Evolutionary conservation across 2,888 invertebrate genomes (phyloP).

Genomic region (Nowickia ferox): DNA sequence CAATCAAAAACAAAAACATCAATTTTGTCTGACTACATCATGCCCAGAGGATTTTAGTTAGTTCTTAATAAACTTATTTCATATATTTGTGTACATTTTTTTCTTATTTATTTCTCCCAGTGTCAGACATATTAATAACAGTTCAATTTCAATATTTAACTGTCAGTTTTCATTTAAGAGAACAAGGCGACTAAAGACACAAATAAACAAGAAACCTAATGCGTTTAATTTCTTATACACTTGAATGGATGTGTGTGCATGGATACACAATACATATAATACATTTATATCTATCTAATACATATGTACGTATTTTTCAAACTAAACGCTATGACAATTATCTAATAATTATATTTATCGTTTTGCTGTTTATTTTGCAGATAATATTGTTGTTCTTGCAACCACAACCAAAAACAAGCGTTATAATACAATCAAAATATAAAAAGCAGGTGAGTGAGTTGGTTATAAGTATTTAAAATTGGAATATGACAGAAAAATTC

Average conservation of each 20-base stretch:
- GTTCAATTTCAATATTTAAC: slow-evolving; percentile 60
- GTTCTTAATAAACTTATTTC: not conserved
- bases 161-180: slow-evolving; percentile 56
- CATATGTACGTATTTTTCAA: not conserved
- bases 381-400: slow-evolving; percentile 10
- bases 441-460: slow-evolving; percentile 52
- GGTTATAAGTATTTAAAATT: too few species aligned
- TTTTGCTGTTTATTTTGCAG: slow-evolving; percentile 55
- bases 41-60: too few species aligned
- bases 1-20: too few species aligned
- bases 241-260: too few species aligned
- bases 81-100: not conserved
- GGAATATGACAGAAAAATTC: not conserved
- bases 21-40: too few species aligned
- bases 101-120: slow-evolving; percentile 13
- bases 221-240: too few species aligned
- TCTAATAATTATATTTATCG: slow-evolving; percentile 51
- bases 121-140: slow-evolving; percentile 52
- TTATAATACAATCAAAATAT: slow-evolving; percentile 35
- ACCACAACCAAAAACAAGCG: not conserved
- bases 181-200: not conserved
- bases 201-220: not conserved
- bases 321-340: slow-evolving; percentile 5
- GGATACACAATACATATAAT: too few species aligned
- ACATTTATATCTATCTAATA: not conserved